phyloP scores from a whole-genome alignment of 2,888 invertebrate species.

The Gastracanthus pulcherrimus region DNA sequence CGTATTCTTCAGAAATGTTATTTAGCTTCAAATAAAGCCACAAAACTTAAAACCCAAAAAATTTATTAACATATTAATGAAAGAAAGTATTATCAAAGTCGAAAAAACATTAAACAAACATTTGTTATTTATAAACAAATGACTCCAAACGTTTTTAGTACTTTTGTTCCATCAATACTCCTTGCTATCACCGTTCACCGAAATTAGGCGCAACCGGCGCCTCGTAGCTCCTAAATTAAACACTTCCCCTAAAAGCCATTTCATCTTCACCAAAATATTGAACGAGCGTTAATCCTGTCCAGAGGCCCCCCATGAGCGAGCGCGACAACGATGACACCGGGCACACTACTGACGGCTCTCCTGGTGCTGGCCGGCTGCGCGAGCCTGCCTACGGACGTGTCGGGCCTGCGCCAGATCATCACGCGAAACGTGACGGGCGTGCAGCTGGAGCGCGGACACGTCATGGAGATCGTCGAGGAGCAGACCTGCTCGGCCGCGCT shows the following conservation, averaged over 20 bases:
- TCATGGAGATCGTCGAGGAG: constrained; percentile 73
- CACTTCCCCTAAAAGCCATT: neutral
- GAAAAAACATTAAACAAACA: too few relatives aligned
- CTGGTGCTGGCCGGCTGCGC: constrained; percentile 56
- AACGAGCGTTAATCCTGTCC: neutral
- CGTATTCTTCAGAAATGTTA: too few relatives aligned
- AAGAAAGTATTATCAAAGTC: too few relatives aligned
- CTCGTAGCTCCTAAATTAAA: neutral
- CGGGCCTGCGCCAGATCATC: constrained; percentile 56
- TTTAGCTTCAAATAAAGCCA: too few relatives aligned
- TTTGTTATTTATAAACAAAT: too few relatives aligned
- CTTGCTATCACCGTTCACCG: neutral
- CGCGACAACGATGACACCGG: constrained; percentile 65
- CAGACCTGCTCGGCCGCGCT: constrained; percentile 70
- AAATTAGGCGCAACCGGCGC: neutral
- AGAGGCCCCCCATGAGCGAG: constrained; percentile 41
- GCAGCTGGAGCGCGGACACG: constrained; percentile 61
- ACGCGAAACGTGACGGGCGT: constrained; percentile 64
- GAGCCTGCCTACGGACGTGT: constrained; percentile 39
- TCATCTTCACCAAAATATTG: too few relatives aligned
- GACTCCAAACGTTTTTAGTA: neutral
- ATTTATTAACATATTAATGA: too few relatives aligned
- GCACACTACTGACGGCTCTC: constrained; percentile 65
- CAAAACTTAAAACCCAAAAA: too few relatives aligned
- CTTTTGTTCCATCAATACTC: neutral